Evolutionary conservation across 2,888 invertebrate species (phyloP).

Genomic region (Synanthedon tipuliformis): DNA sequence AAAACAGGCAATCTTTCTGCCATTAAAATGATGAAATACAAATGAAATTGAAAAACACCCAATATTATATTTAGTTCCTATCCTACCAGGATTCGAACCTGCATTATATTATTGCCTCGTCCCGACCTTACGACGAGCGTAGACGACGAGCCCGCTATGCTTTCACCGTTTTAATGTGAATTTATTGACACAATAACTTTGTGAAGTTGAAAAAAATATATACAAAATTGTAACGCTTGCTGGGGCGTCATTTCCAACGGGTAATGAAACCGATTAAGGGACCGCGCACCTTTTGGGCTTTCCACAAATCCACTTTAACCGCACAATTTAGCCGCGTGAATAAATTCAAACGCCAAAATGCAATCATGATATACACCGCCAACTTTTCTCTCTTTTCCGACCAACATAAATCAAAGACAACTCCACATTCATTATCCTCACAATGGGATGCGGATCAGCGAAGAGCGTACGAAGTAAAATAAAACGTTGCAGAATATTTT

Average conservation of each 20-base stretch:
- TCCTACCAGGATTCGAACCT: too few relatives aligned
- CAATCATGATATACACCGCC: background rate
- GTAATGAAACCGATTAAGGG: slow-evolving; percentile 15
- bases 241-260: slow-evolving; percentile 13
- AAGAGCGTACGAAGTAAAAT: background rate
- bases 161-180: too few relatives aligned
- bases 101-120: too few relatives aligned
- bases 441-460: background rate
- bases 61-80: too few relatives aligned
- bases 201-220: slow-evolving; percentile 7
- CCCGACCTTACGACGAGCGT: too few relatives aligned
- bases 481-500: background rate
- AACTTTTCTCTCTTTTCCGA: background rate
- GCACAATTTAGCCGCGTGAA: slow-evolving; percentile 11
- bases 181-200: too few relatives aligned
- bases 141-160: too few relatives aligned
- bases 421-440: background rate
- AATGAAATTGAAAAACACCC: too few relatives aligned
- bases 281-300: slow-evolving; percentile 11
- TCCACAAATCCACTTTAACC: slow-evolving; percentile 15
- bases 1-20: too few relatives aligned
- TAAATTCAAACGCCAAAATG: slow-evolving; percentile 6
- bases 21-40: too few relatives aligned
- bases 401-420: background rate
- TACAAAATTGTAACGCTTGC: background rate